Conservation (phyloP, 2,797 vertebrate species). For the Graptemys geographica region DNA sequence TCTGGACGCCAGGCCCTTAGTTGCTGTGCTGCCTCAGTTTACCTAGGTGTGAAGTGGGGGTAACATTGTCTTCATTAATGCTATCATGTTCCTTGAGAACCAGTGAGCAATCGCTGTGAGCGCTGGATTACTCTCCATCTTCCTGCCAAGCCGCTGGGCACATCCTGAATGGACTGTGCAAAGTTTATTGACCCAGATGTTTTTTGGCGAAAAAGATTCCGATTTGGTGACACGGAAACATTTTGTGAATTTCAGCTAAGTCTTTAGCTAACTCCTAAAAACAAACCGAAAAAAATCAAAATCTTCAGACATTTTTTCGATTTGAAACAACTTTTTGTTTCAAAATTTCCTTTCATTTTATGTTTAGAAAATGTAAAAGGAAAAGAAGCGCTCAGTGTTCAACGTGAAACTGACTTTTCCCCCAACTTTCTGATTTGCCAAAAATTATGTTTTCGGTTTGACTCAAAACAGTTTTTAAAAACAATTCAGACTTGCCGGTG, state of each 20-base stretch:
- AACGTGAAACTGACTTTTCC: background rate
- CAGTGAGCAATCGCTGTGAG: too few relatives aligned
- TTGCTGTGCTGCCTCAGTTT: background rate
- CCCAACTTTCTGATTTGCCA: background rate
- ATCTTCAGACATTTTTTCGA: background rate
- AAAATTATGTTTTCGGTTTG: background rate
- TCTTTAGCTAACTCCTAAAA: background rate
- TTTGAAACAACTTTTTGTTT: background rate
- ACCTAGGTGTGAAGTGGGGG: background rate
- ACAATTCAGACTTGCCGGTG: too few relatives aligned
- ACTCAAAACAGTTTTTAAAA: too few relatives aligned
- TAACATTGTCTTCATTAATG: background rate
- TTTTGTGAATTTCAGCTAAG: background rate
- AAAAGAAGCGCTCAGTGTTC: too few relatives aligned
- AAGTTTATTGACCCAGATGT: background rate
- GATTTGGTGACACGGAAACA: background rate
- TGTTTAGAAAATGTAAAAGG: background rate
- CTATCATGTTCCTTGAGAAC: background rate
- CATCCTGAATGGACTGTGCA: background rate
- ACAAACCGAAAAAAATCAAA: background rate
- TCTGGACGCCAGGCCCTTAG: background rate
- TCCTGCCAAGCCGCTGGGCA: background rate
- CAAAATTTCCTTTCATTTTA: background rate
- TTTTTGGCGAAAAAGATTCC: too few relatives aligned
- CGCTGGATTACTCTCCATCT: background rate